phyloP scores from a whole-genome alignment of 2,113 vertebrate genomes.

The Hydropotes inermis region DNA sequence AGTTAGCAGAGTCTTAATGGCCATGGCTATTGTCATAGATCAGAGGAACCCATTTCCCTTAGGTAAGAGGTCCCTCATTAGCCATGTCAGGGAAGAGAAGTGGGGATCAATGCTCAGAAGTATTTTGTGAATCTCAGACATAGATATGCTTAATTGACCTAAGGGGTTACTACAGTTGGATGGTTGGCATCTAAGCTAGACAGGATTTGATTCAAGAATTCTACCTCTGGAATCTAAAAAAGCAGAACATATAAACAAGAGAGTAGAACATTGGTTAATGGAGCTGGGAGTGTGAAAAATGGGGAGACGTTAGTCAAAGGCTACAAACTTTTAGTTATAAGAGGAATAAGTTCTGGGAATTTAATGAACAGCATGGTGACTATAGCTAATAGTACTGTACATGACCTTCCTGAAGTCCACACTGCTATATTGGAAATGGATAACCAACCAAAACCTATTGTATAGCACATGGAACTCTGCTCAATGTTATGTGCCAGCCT shows the following conservation, averaged over 20 bases:
- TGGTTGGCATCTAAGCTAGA: neutral
- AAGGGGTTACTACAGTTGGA: neutral
- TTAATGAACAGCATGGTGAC: neutral
- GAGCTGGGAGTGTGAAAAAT: neutral
- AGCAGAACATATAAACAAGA: neutral
- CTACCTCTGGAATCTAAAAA: neutral
- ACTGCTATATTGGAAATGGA: neutral
- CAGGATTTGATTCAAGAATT: neutral
- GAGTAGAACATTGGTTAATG: neutral
- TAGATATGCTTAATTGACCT: neutral
- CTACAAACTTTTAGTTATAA: neutral
- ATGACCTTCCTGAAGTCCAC: neutral
- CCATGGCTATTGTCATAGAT: neutral
- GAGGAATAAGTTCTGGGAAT: neutral
- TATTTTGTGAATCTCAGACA: neutral
- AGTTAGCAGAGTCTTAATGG: neutral
- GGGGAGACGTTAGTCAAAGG: neutral
- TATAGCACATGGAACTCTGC: neutral
- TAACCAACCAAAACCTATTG: neutral
- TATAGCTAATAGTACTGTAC: neutral
- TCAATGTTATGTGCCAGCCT: neutral
- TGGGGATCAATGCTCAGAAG: neutral
- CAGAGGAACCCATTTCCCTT: neutral
- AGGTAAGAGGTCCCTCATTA: neutral
- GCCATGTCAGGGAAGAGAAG: neutral